Percentiles rank a stretch among this genome's conserved stretches.
Conservation (phyloP, 2,797 vertebrate genomes). For the Novumbra hubbsi region DNA sequence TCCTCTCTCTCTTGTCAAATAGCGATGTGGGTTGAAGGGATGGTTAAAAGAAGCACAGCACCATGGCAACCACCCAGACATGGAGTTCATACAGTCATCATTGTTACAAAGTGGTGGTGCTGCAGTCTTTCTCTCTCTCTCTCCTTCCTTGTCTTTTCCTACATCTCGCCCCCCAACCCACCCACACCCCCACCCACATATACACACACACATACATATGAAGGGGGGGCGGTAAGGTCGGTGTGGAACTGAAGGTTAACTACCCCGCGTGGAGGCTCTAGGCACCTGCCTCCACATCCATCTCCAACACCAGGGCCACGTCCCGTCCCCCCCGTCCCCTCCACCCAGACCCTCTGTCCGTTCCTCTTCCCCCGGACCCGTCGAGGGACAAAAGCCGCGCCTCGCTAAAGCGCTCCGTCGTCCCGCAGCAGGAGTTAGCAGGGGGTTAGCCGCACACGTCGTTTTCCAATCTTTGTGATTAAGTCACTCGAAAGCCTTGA, state of each 20-base stretch:
- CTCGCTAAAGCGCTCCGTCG: background rate
- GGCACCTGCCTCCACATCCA: background rate
- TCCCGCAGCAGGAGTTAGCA: background rate
- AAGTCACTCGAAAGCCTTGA: background rate
- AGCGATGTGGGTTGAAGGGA: conserved; percentile 15
- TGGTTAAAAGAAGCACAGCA: conserved; percentile 39
- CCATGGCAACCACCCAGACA: conserved; percentile 60
- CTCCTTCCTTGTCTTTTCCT: background rate
- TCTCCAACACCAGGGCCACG: background rate
- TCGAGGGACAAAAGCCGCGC: background rate
- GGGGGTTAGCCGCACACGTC: background rate
- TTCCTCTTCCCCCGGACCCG: too few species aligned
- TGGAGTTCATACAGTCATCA: conserved; percentile 31
- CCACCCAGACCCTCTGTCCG: background rate
- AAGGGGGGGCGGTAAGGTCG: background rate
- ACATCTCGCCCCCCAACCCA: background rate
- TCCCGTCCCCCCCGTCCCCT: background rate
- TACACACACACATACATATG: background rate
- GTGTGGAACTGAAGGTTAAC: background rate
- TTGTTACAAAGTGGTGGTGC: conserved; percentile 8
- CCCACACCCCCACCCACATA: background rate
- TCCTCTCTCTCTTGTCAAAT: conserved; percentile 12
- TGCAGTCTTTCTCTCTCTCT: conserved; percentile 16
- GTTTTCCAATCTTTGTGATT: background rate
- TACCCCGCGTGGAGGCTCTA: background rate